Conservation (phyloP, 2,888 invertebrate species). For the Oxycera nigricornis region DNA sequence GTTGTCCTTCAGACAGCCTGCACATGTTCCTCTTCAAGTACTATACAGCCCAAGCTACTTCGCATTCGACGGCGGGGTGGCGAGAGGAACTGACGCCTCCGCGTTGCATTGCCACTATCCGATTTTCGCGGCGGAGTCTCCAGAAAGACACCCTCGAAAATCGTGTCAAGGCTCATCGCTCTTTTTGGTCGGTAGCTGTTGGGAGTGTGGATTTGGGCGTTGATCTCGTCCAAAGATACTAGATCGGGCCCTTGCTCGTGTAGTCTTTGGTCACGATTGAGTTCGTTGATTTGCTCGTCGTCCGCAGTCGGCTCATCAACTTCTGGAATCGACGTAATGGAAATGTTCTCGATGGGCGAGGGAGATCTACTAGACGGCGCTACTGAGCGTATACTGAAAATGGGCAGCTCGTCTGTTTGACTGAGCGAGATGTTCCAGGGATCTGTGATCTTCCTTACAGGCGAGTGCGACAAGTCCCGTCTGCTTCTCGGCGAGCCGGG, state of each 20-base stretch:
- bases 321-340: slow-evolving; percentile 16
- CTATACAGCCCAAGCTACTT: slow-evolving; percentile 21
- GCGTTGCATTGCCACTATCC: not conserved
- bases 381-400: slow-evolving; percentile 57
- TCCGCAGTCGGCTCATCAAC: not conserved
- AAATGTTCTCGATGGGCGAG: slow-evolving; percentile 55
- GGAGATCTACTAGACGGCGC: slow-evolving; percentile 58
- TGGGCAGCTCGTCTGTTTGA: slow-evolving; percentile 57
- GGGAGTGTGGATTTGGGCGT: slow-evolving; percentile 58
- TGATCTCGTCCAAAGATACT: slow-evolving; percentile 58
- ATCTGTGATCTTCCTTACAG: not conserved
- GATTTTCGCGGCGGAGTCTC: slow-evolving; percentile 55
- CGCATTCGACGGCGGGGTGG: slow-evolving; percentile 12
- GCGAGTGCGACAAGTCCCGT: not conserved
- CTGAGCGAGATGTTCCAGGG: slow-evolving; percentile 20
- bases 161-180: slow-evolving; percentile 57
- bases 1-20: not conserved
- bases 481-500: slow-evolving; percentile 4
- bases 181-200: slow-evolving; percentile 50
- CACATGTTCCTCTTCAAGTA: slow-evolving; percentile 22
- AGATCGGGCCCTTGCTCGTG: slow-evolving; percentile 52
- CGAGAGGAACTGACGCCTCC: slow-evolving; percentile 18
- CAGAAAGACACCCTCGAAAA: slow-evolving; percentile 59
- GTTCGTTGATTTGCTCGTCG: not conserved
- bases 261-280: slow-evolving; percentile 11